A percentile compares a stretch with the other conserved stretches of the same genome.
Conservation (phyloP, 2,113 vertebrate genomes). For the Pleuronectes platessa region DNA sequence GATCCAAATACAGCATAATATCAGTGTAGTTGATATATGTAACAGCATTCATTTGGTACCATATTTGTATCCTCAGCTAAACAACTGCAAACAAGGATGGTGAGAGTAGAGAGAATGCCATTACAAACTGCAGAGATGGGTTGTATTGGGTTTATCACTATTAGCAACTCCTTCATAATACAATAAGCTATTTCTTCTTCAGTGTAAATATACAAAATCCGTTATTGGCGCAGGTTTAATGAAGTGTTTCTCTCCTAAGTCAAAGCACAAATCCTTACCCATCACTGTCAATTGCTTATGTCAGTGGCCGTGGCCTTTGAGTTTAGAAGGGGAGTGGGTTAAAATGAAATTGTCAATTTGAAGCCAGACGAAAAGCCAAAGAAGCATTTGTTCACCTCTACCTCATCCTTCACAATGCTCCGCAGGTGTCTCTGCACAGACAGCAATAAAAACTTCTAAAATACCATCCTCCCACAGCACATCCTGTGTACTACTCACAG, state of each 20-base stretch:
- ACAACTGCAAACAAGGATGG: neutral
- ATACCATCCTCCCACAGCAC: conserved; percentile 15
- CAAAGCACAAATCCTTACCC: neutral
- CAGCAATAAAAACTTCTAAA: neutral
- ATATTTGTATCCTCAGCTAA: neutral
- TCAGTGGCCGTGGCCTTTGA: conserved; percentile 4
- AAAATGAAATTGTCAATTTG: conserved; percentile 62
- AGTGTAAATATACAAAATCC: neutral
- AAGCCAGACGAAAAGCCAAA: conserved; percentile 32
- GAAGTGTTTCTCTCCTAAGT: neutral
- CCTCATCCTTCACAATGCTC: conserved; percentile 8
- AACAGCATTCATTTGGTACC: neutral
- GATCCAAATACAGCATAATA: neutral
- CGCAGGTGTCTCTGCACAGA: conserved; percentile 4
- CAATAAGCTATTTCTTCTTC: neutral
- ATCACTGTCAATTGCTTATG: neutral
- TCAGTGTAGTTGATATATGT: no score
- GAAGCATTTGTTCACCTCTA: conserved; percentile 20
- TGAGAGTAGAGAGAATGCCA: no score
- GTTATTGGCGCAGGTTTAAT: neutral
- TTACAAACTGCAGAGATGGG: no score
- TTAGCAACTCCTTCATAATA: no score
- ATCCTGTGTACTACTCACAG: conserved; percentile 15
- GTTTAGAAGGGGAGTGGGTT: conserved; percentile 13
- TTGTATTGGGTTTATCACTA: no score